Base-by-base conservation (phyloP, 2,113 vertebrate species). In the Arenaria interpres region DNA sequence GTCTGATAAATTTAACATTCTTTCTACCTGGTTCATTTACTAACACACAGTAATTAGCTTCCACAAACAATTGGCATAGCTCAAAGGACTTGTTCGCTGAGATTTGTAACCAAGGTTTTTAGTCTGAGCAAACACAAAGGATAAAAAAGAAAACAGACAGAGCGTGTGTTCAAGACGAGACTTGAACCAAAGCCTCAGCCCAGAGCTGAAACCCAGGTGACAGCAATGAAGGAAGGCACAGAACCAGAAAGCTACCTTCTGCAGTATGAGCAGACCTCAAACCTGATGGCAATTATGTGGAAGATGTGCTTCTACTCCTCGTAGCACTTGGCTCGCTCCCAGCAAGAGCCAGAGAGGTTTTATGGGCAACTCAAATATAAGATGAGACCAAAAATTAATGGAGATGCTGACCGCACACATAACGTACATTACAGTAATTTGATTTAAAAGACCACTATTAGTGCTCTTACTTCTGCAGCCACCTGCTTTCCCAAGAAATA, bases 41-140 rank as follows among this genome's bases (percentile, higher is more conserved):
- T 69, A 84, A 69, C 78, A 87, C 64, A 86, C 78, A 57, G 14
- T 51, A 94, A 96, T 93, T 67, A 85, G 89, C 75, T 94, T 60
- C 80, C 79, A 93, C 74, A 98, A 96, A 83, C 81, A 93, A 89
- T 0, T 53, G 75, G 93, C 13, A 0, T 8, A 68, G 46, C 88
- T 96, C 75, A 78, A 96, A 92, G 80, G 62, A 87, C 82, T 96
- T 32, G 50, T 56, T 88, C 37, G 9, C 41, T 7, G 45, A 73
- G 60, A 81, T 81, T 37, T 75, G 92, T 39, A 90, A 64, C 64
- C 69, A 30, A 56, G 88, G 80, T 32, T 84, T 75, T 59, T 23
- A 78, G 69, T 68, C 85, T 75, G 69, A 78, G 81, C 87, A 54
- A 93, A 94, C 37, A 89, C 39, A 80, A 67, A 78, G 62, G 14